Evolutionary conservation across 2,888 invertebrate species (phyloP), one percentile per base, ranked within the genome.

Genomic region (Stratiomys singularior): DNA sequence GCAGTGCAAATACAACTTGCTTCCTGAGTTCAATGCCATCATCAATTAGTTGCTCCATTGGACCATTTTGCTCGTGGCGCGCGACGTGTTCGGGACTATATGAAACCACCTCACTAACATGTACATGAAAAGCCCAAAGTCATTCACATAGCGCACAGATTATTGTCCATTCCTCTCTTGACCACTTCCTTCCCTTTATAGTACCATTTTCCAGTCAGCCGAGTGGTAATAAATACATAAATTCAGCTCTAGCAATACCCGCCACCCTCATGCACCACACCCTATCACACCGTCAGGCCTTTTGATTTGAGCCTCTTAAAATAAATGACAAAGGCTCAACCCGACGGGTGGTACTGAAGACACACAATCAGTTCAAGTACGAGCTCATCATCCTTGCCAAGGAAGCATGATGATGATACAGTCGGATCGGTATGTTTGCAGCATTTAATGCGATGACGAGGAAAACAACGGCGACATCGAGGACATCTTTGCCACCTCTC

Each of bases 21-120:
- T 52, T 3, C 52, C 52, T 4, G 25, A 47, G 46, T 47, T 69
- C 47, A 69, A 25, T 47, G 71, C 71, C 71, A 28, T 27, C 52
- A 69, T 52, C 69, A 72, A 72, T 72, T 72, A 72, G 71, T 23
- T 56, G 71, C 71, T 72, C 71, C 71, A 56, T 72, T 72, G 71
- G 71, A 72, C 71, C 71, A 27, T 72, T 72, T 56, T 28, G 71
- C 18, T 28, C 25, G 13, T 63, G n/a, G 13, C 25, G 63, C 37
- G 37, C 37, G 37, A 37, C 37, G 37, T 37, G 37, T 37, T 9
- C 37, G 37, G 9, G 9, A 37, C 37, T 37, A 37, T 37, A 37
- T 9, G n/a, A 37, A 3, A 37, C 37, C 37, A 37, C 37, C 37
- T 37, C 3, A 37, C 37, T 37, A 37, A 37, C 37, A 5, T 9